Evolutionary conservation across 1,140 invertebrate genomes (phyloP).

Genomic region (Cephus cinctus): DNA sequence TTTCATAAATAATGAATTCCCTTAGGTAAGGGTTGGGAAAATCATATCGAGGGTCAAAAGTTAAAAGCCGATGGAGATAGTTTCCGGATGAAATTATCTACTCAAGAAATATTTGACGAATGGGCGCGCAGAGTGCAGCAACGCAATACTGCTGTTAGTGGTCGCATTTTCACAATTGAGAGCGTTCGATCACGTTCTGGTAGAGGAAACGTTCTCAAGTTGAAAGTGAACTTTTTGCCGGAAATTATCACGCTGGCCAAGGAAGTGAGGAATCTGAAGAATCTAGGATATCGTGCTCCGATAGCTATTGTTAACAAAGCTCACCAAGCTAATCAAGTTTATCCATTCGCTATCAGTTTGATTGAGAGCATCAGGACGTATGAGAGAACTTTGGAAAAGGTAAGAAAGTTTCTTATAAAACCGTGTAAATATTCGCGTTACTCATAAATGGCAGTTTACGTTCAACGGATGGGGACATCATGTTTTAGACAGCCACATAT

Average conservation of each 20-base stretch:
- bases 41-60: conserved; percentile 98
- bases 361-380: conserved; percentile 98
- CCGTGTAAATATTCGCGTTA: too few relatives aligned
- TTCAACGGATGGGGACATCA: too few relatives aligned
- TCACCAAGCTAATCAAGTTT: conserved; percentile 97
- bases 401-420: conserved; percentile 50
- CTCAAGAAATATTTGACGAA: conserved; percentile 96
- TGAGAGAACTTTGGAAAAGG: conserved; percentile 94
- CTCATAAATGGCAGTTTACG: conserved; percentile 46
- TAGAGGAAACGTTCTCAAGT: conserved; percentile 84
- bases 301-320: conserved; percentile 98
- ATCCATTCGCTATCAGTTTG: conserved; percentile 98
- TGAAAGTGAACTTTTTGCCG: conserved; percentile 96
- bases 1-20: too few relatives aligned
- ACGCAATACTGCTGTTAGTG: conserved; percentile 89
- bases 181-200: conserved; percentile 78
- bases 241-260: conserved; percentile 98
- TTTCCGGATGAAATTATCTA: conserved; percentile 93
- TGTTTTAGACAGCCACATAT: too few relatives aligned
- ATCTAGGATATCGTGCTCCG: conserved; percentile 94
- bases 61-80: conserved; percentile 97
- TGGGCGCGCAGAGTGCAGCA: conserved; percentile 96
- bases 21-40: conserved; percentile 98
- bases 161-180: conserved; percentile 94
- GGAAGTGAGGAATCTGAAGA: conserved; percentile 96